Evolutionary conservation across 1,140 invertebrate species (phyloP), one percentile per base, ranked within the genome.

Genomic region (Notospermus geniculatus): DNA sequence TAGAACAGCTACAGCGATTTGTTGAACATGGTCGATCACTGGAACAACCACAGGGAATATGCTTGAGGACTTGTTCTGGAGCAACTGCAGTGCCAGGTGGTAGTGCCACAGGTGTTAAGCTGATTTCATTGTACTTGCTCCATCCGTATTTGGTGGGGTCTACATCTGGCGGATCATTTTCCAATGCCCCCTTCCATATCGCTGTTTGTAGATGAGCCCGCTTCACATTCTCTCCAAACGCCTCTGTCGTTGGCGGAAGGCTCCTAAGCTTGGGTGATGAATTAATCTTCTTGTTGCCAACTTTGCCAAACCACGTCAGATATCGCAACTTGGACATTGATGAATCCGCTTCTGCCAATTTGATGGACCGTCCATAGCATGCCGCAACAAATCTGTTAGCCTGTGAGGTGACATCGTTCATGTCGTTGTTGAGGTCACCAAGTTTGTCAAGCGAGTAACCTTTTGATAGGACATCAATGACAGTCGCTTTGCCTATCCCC

Each of bases 361-460:
- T 43, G 39, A 43, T 43, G 19, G n/a, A n/a, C n/a, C n/a, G n/a
- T n/a, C 39, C 39, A 43, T 43, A 43, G 19, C 39, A 43, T 43
- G 39, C 39, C 19, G 39, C 39, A 13, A 43, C 19, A 43, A 13
- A 43, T 43, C 19, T 43, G 11, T 11, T 43, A 11, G 19, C 19
- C 39, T 13, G 11, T 11, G 39, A 43, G 19, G 19, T 11, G 39
- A 43, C 11, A 13, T 43, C 39, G 11, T 19, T 13, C 11, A 43
- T n/a, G n/a, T n/a, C n/a, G n/a, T n/a, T n/a, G n/a, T n/a, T n/a
- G n/a, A n/a, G n/a, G n/a, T n/a, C n/a, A 13, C 39, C 39, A 11
- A 11, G 19, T 13, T 11, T 43, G 39, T 13, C 39, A 19, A 43
- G 39, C 11, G 39, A 19, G 39, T 43, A 43, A 13, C 39, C 39